Percentiles rank a stretch among this genome's conserved stretches.
Conservation (phyloP, 2,113 vertebrate genomes). For the Azemiops feae region DNA sequence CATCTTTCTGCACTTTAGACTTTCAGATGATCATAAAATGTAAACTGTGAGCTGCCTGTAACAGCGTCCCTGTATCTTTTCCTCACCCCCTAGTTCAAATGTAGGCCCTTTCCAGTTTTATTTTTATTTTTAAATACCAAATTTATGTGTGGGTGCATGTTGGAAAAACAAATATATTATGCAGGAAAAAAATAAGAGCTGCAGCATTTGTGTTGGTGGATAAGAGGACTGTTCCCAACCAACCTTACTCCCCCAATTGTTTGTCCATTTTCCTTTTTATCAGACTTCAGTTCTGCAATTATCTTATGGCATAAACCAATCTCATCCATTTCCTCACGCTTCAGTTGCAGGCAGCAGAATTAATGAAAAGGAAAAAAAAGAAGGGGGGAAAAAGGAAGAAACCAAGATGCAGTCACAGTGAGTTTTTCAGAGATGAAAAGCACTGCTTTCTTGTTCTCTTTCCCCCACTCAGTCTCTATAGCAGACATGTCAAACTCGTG, state of each 20-base stretch:
- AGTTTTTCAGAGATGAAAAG: not conserved
- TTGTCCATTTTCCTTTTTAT: not conserved
- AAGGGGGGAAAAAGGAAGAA: fast-evolving
- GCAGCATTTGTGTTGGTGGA: not conserved
- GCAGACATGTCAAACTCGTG: too few relatives aligned
- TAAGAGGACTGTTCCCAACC: not conserved
- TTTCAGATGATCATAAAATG: not conserved
- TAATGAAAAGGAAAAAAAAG: not conserved
- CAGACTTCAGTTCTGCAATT: not conserved
- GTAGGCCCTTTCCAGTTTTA: not conserved
- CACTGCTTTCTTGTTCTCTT: not conserved
- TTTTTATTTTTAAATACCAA: not conserved
- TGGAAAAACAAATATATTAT: not conserved
- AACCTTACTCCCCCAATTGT: not conserved
- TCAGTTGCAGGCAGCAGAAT: not conserved
- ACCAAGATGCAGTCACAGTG: not conserved
- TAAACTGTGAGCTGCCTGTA: not conserved
- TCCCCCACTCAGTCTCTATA: not conserved
- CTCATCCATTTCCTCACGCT: not conserved
- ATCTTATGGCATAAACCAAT: not conserved
- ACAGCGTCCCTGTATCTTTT: not conserved
- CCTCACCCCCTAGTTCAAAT: not conserved
- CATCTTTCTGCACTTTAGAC: not conserved
- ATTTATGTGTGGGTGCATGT: not conserved
- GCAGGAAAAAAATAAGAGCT: not conserved